Evolutionary conservation across 2,113 vertebrate species (phyloP).

Genomic region (Chaenocephalus aceratus): DNA sequence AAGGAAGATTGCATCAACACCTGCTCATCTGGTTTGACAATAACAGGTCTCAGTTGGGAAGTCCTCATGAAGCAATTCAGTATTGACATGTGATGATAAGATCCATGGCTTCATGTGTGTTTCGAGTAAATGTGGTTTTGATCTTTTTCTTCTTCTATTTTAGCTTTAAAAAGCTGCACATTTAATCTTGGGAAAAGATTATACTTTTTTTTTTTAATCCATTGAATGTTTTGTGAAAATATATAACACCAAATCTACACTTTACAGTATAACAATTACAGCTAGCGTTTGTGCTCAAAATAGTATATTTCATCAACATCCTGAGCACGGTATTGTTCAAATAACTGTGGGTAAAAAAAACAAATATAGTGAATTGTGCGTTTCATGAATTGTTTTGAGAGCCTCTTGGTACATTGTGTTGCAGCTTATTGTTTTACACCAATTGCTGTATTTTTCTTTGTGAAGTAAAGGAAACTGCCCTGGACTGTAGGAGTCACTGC

Average conservation of each 20-base stretch:
- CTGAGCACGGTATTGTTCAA: conserved; percentile 21
- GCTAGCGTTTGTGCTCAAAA: background rate
- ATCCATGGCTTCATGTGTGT: too few species aligned
- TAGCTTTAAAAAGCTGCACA: background rate
- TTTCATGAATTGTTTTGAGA: background rate
- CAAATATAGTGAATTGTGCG: background rate
- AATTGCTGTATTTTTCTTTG: background rate
- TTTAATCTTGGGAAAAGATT: background rate
- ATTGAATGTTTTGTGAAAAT: conserved; percentile 15
- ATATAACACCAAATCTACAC: conserved; percentile 16
- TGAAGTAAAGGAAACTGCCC: background rate
- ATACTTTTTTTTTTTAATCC: background rate
- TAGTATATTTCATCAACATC: conserved; percentile 5
- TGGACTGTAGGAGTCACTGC: background rate
- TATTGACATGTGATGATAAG: background rate
- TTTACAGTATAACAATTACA: conserved; percentile 14
- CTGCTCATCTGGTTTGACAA: background rate
- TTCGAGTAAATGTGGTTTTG: background rate
- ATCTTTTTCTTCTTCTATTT: background rate
- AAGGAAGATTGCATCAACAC: background rate
- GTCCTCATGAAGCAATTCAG: background rate
- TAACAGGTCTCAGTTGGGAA: background rate
- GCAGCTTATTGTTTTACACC: background rate
- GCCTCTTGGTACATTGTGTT: background rate
- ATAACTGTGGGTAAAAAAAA: background rate